Base-by-base conservation (phyloP, 2,797 vertebrate species). In the Tiaroga cobitis region DNA sequence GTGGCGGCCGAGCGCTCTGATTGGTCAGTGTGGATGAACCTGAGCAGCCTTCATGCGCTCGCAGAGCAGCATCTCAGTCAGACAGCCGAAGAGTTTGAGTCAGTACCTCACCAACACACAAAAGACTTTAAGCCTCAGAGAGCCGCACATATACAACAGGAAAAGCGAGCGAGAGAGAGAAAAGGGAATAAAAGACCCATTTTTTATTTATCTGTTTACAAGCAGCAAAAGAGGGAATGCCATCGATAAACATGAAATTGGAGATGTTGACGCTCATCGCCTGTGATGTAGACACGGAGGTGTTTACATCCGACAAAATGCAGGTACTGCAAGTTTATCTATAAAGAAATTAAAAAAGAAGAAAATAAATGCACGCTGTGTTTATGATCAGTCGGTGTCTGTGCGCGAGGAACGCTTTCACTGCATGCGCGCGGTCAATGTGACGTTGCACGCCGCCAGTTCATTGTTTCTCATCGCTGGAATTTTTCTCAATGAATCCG, bases 171-270 rank as follows among this genome's bases (percentile, higher is more conserved):
- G 1, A 16, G 72, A 82, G 67, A 85, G 67, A 85, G 81, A 77
- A 86, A 63, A 74, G 39, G 37, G 75, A 24, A 54, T 65, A 19
- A 54, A 73, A 26, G 1, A 59, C 39, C 84, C 84, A 91, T 89
- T 84, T 88, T 86, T 73, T 21, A 29, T 90, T 82, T 87, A 80
- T 51, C 54, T 24, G 83, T 86, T 87, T 61, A 34, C 86, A 37
- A 75, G 81, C 89, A 61, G 83, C 43, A 59, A 37, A 34, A 81
- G 56, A 92, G 89, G 92, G 92, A 93, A 96, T 96, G 96, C 96
- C 96, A 95, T 96, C 95, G 77, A 96, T 95, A 94, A 96, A 96
- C 89, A 96, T 96, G 96, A 96, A 96, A 92, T 92, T 96, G 94
- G 95, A 96, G 94, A 95, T 96, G 95, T 91, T 96, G 92, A 96